phyloP scores from a whole-genome alignment of 2,888 invertebrate genomes.

The Ischnus inquisitorius region DNA sequence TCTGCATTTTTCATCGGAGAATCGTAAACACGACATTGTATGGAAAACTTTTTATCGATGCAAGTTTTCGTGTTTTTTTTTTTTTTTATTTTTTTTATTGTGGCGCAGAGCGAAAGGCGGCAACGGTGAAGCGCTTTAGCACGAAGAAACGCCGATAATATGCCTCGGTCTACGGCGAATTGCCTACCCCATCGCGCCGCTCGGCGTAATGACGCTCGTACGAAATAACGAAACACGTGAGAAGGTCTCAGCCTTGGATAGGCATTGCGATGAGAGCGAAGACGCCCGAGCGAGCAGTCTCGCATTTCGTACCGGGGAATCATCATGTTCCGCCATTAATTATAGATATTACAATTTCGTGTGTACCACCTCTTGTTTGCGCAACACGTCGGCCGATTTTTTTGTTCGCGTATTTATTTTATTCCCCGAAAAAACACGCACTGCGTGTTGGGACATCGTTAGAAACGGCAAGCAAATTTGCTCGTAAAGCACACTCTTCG shows the following conservation, averaged over 20 bases:
- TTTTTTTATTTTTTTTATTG: neutral
- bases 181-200: neutral
- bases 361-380: neutral
- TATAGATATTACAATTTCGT: neutral
- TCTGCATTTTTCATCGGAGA: neutral
- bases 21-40: neutral
- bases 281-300: neutral
- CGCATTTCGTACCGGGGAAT: neutral
- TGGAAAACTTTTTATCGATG: too few species aligned
- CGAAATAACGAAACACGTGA: conserved; percentile 6
- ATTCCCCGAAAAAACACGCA: neutral
- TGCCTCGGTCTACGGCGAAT: neutral
- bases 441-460: neutral
- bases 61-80: too few species aligned
- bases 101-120: neutral
- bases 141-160: neutral
- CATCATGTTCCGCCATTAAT: neutral
- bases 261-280: neutral
- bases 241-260: neutral
- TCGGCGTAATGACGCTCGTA: neutral
- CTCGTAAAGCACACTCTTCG: neutral
- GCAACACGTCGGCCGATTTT: neutral
- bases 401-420: too few species aligned
- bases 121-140: neutral
- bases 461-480: neutral